Base-by-base conservation (phyloP, 2,888 invertebrate genomes). In the Coleophora deauratella region DNA sequence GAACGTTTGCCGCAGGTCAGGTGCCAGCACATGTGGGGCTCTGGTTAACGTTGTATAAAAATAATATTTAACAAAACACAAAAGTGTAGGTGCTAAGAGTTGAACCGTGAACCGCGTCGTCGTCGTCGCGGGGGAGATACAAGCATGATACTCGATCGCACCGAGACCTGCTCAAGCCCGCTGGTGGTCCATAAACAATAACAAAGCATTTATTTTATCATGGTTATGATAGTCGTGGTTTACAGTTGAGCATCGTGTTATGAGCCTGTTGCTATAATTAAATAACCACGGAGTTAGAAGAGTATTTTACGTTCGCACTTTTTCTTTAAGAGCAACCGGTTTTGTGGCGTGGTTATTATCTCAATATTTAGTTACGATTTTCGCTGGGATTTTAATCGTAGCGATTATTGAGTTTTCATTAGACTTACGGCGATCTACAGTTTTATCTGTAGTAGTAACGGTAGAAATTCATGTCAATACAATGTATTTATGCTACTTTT, bases 111-210 rank as follows among this genome's bases (percentile, higher is more conserved):
- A 54, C 55, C 48, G 50, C 50, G 58, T 50, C 77, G 70, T 76
- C 66, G 80, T n/a, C 81, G 84, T 77, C 66, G 80, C 80, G 84
- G 82, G 82, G 79, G 82, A 76, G 63, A 56, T 60, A 52, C 51
- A 53, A 34, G 37, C 30, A 41, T 47, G 54, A 54, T 52, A 54
- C 57, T 56, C 53, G 50, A 46, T 49, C 60, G 54, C 53, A 56
- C 52, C 54, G 43, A 39, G 43, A 6, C 56, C 46, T 45, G 46
- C 21, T 21, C 21, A 21, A 21, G 21, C 21, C 21, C 21, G 55
- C 62, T 67, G 84, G 84, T 84, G 84, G 82, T 84, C 82, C 59
- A 45, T 72, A 70, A 77, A 78, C 78, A 81, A 79, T 77, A 81
- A 77, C 74, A 77, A 58, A 61, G 49, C 58, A 59, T 72, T 70